Conservation (phyloP, 2,888 invertebrate species). For the Drosophila barbarae region DNA sequence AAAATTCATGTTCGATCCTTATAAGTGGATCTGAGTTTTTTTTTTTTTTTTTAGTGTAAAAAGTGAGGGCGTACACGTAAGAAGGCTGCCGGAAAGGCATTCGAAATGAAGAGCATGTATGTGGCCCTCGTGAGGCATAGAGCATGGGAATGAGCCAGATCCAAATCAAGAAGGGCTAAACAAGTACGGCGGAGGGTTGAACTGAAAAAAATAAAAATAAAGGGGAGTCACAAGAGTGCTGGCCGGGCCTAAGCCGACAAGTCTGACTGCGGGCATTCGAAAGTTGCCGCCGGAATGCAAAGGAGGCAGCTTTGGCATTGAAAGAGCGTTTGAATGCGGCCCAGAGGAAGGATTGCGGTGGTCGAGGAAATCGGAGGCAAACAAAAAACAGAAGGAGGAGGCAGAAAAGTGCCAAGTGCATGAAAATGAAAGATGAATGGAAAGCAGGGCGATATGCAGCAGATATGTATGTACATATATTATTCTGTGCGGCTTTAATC, state of each 20-base stretch:
- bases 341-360: conserved; percentile 3
- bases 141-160: conserved; percentile 15
- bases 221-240: conserved; percentile 11
- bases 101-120: conserved; percentile 69
- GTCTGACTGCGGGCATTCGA: conserved; percentile 58
- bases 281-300: conserved; percentile 37
- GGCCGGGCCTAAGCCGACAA: conserved; percentile 63
- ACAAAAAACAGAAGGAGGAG: conserved; percentile 38
- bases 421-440: conserved; percentile 51
- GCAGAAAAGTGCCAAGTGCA: conserved; percentile 66
- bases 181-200: conserved; percentile 4
- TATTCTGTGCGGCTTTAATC: conserved; percentile 60
- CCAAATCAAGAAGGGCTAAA: conserved; percentile 18
- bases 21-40: neutral
- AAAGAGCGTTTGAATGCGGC: conserved; percentile 58
- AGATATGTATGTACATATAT: conserved; percentile 3
- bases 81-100: conserved; percentile 53
- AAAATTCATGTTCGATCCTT: too few relatives aligned
- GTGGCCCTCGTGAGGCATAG: conserved; percentile 43
- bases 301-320: conserved; percentile 60
- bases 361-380: conserved; percentile 50
- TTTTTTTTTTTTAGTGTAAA: conserved; percentile 10
- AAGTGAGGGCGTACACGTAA: conserved; percentile 20
- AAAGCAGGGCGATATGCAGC: conserved; percentile 6
- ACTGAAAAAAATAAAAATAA: neutral